A percentile compares a stretch with the other conserved stretches of the same genome.
phyloP scores from a whole-genome alignment of 2,797 vertebrate genomes.

The Pseudochirops corinnae region DNA sequence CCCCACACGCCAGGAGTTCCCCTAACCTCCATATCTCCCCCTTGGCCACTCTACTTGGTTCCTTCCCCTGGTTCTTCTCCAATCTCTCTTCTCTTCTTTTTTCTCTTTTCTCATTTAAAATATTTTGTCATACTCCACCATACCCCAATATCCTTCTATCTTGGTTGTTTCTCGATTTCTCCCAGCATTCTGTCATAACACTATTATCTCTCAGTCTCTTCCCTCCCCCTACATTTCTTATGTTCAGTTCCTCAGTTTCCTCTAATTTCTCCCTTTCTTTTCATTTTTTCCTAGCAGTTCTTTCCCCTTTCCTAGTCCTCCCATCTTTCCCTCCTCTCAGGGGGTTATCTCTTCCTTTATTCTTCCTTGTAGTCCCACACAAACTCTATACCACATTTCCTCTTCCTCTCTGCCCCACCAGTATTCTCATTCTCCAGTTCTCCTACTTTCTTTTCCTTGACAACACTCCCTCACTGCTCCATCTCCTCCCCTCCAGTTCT shows the following conservation, averaged over 20 bases:
- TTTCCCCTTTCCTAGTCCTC: neutral
- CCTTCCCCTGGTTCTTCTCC: neutral
- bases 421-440: neutral
- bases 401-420: neutral
- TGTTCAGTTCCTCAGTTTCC: neutral
- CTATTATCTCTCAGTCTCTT: neutral
- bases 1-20: neutral
- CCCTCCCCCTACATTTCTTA: neutral
- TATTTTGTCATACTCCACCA: neutral
- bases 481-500: slow-evolving; percentile 31
- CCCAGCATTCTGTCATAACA: neutral
- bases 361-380: neutral
- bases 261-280: neutral
- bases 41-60: neutral
- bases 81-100: neutral
- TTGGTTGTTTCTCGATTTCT: neutral
- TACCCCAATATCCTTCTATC: neutral
- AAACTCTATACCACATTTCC: neutral
- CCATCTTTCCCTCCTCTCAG: neutral
- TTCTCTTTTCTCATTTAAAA: neutral
- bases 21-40: slow-evolving; percentile 1
- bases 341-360: neutral
- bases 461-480: neutral
- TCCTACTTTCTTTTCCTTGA: slow-evolving; percentile 41
- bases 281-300: neutral